Evolutionary conservation across 2,888 invertebrate species (phyloP).

Genomic region (Crossocerus cetratus): DNA sequence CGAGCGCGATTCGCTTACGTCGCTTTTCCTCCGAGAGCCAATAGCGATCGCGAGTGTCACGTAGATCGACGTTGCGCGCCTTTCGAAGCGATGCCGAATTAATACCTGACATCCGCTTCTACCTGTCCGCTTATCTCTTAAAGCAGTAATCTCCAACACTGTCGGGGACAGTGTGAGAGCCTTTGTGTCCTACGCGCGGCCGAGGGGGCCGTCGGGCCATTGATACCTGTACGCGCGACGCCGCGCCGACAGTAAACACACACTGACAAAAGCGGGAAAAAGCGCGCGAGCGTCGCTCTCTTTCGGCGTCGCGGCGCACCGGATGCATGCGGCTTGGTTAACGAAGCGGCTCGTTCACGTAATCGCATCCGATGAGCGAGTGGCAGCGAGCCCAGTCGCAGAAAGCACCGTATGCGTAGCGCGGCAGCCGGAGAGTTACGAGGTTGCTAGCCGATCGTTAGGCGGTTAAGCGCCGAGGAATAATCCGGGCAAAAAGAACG

Average conservation of each 20-base stretch:
- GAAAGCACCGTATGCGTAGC: neutral
- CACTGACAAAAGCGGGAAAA: neutral
- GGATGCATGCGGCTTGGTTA: conserved; percentile 33
- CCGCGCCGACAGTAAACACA: neutral
- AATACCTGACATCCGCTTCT: conserved; percentile 13
- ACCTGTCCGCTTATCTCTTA: neutral
- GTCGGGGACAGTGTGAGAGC: no score
- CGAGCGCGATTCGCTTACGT: neutral
- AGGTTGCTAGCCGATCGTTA: conserved; percentile 6
- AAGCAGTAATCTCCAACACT: neutral
- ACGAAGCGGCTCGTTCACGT: conserved; percentile 30
- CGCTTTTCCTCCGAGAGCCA: neutral
- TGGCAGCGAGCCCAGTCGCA: neutral
- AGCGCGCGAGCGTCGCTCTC: conserved; percentile 13
- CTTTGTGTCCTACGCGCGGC: no score
- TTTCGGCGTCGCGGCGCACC: conserved; percentile 13
- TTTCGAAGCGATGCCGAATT: neutral
- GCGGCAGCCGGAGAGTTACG: neutral
- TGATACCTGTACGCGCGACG: neutral
- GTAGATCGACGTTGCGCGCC: neutral
- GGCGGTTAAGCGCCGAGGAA: conserved; percentile 28
- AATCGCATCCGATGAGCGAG: conserved; percentile 42
- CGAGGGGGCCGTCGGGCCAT: no score
- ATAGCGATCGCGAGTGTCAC: neutral
- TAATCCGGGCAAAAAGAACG: neutral